Evolutionary conservation across 2,888 invertebrate species (phyloP), one percentile per base, ranked within the genome.

Genomic region (Autographa pulchrina): DNA sequence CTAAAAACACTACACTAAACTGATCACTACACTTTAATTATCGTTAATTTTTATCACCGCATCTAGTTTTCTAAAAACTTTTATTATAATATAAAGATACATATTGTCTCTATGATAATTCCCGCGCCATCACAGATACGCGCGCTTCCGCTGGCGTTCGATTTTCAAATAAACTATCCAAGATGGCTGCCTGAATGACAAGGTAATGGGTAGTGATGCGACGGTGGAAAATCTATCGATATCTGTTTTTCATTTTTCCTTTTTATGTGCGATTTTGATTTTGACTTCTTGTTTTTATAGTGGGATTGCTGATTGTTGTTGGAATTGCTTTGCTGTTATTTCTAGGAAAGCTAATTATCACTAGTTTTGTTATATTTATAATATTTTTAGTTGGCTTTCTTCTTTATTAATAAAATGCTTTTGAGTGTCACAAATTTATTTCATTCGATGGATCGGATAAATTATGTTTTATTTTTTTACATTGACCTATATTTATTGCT

Each of bases 111-210:
- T 61, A 58, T 14, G 59, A 67, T 72, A 54, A 62, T 73, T 69
- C 62, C 63, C 92, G 90, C 87, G 77, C 68, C 85, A 82, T 87
- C 56, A 69, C 74, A 75, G 80, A 67, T 84, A 80, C 85, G 85
- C 93, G 93, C 91, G 92, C 85, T 91, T 91, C 91, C 91, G 90
- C 82, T 89, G 86, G 90, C 86, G 88, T 92, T 91, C 92, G 91
- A 90, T 93, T 94, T 94, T 93, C 92, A 93, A 94, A 94, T 94
- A 94, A 92, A 90, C 89, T 88, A 91, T 92, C 89, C 92, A 94
- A 93, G 86, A 94, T 94, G 94, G 94, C 93, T 76, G 90, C 81
- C 86, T 81, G 88, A 88, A 86, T 89, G 89, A 88, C 89, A 88
- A 83, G 77, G 88, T 89, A 87, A 89, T 88, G 84, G 70, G 72